A percentile compares a stretch with the other conserved stretches of the same genome.
Evolutionary conservation across 2,797 vertebrate genomes (phyloP).

Genomic region (Buphagus erythrorhynchus): DNA sequence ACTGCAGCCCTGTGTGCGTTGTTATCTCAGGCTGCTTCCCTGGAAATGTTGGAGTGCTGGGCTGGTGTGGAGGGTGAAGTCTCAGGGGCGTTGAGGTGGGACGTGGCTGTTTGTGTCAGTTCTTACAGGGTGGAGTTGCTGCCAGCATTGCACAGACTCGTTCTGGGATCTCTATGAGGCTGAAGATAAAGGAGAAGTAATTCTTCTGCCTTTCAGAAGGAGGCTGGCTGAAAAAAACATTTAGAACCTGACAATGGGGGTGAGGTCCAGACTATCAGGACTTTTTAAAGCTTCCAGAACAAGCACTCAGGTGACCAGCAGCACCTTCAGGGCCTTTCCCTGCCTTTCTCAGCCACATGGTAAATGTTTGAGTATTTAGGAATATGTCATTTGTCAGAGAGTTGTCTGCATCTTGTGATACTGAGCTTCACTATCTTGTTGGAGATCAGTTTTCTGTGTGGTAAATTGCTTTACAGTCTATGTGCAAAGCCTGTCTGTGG

Average conservation of each 20-base stretch:
- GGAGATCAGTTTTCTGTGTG: background rate
- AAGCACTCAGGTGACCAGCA: background rate
- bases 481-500: background rate
- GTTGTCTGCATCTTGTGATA: background rate
- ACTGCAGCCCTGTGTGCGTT: background rate
- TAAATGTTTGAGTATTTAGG: background rate
- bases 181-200: background rate
- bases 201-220: background rate
- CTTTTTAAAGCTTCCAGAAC: background rate
- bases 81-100: background rate
- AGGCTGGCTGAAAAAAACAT: background rate
- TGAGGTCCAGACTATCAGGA: background rate
- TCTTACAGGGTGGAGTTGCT: background rate
- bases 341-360: background rate
- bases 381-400: background rate
- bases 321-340: background rate
- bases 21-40: background rate
- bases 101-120: background rate
- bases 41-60: background rate
- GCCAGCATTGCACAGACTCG: background rate
- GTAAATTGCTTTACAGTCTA: background rate
- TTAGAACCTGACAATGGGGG: fast-evolving
- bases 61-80: background rate
- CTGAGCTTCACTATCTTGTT: background rate
- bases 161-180: background rate